phyloP scores from a whole-genome alignment of 2,888 invertebrate genomes.

The Lottia gigantea region DNA sequence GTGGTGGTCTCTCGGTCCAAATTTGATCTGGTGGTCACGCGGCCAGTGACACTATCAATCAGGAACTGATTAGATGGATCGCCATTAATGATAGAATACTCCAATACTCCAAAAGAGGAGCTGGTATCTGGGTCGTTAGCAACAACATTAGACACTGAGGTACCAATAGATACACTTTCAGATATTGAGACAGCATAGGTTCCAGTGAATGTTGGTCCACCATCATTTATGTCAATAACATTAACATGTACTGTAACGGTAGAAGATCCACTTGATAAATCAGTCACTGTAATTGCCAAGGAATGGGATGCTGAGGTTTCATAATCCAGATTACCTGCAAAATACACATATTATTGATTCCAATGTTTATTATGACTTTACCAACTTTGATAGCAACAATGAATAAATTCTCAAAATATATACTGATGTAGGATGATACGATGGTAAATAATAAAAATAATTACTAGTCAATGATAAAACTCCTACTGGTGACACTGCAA shows the following conservation, averaged over 20 bases:
- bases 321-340: conserved; percentile 34
- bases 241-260: conserved; percentile 38
- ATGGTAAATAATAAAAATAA: too few relatives aligned
- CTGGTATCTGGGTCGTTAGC: conserved; percentile 46
- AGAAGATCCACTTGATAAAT: conserved; percentile 24
- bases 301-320: conserved; percentile 33
- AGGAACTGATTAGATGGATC: conserved; percentile 40
- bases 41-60: conserved; percentile 29
- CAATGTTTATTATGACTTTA: too few relatives aligned
- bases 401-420: too few relatives aligned
- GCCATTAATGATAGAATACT: conserved; percentile 42
- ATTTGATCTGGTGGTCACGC: conserved; percentile 12
- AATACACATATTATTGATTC: neutral
- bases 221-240: conserved; percentile 47
- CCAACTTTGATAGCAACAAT: too few relatives aligned
- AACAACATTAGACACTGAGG: conserved; percentile 31
- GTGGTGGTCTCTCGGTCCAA: conserved; percentile 20
- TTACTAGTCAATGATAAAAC: neutral
- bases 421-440: too few relatives aligned
- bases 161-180: conserved; percentile 32
- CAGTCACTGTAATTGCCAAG: conserved; percentile 27
- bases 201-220: conserved; percentile 37
- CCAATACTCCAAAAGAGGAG: conserved; percentile 36
- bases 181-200: conserved; percentile 28
- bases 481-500: conserved; percentile 13